phyloP scores from a whole-genome alignment of 2,888 invertebrate species.

The Coenonympha glycerion region DNA sequence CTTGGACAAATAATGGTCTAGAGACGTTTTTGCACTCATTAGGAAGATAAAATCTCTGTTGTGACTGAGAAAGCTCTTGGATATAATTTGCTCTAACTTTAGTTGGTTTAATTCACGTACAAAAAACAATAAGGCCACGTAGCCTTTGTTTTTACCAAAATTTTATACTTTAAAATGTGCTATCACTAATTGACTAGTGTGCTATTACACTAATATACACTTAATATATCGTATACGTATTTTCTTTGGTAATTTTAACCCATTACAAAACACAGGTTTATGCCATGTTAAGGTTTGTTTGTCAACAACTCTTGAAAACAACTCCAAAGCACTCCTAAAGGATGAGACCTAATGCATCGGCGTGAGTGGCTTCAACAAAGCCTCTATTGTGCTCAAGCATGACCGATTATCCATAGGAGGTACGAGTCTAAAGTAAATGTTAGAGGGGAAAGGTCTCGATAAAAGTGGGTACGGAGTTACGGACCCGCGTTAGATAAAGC shows the following conservation, averaged over 20 bases:
- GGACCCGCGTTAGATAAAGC: neutral
- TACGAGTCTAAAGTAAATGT: neutral
- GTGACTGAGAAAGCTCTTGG: neutral
- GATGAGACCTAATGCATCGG: slow-evolving; percentile 1
- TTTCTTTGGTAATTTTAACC: too few relatives aligned
- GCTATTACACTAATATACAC: too few relatives aligned
- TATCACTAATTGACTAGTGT: too few relatives aligned
- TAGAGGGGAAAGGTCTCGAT: slow-evolving; percentile 9
- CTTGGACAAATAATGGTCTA: slow-evolving; percentile 12
- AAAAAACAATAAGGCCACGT: too few relatives aligned
- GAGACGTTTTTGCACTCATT: slow-evolving; percentile 14
- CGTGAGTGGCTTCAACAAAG: slow-evolving; percentile 8
- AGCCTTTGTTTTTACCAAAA: too few relatives aligned
- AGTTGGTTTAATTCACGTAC: too few relatives aligned
- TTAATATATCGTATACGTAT: too few relatives aligned
- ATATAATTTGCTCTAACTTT: too few relatives aligned
- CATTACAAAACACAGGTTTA: too few relatives aligned
- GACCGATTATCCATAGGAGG: slow-evolving; percentile 8
- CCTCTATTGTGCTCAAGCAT: slow-evolving; percentile 9
- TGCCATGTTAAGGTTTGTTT: too few relatives aligned
- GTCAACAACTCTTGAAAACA: neutral
- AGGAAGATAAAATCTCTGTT: slow-evolving; percentile 9
- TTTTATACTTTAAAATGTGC: too few relatives aligned
- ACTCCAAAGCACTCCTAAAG: neutral
- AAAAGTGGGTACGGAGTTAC: slow-evolving; percentile 1